Base-by-base conservation (phyloP, 2,113 vertebrate species). In the Mola mola region DNA sequence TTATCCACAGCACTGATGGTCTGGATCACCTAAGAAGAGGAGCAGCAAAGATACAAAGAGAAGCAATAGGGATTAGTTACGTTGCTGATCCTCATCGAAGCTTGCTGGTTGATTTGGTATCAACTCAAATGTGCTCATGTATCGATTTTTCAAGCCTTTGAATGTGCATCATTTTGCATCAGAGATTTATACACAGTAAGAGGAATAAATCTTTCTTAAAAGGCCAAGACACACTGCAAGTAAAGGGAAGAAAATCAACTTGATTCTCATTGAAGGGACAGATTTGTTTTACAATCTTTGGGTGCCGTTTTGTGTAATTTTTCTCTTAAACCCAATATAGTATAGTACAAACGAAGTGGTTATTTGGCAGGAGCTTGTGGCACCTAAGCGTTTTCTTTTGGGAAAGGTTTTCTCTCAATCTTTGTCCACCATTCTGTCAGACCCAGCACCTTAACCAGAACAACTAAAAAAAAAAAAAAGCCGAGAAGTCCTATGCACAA, bases 1-100 rank as follows among this genome's bases (percentile, higher is more conserved):
- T 91, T 96, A 82, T 99, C 97, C 58, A 97, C 87, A 0, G 96
- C 97, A 12, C 96, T 98, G 85, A 99, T 94, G 84, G 95, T 97
- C 91, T 98, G 96, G 87, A 99, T 98, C 26, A 96, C 92, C 97
- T 99, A 72, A 34, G 9, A 53, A 47, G 13, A 8, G 28, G 11
- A 44, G 47, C 5, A 63, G 11, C 19, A 31, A 22, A 51, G 6
- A 46, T 24, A 47, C 13, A 66, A 33, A 43, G 24, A 13, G 1
- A 51, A 16, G 70, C 17, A 44, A 36, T 58, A 1, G 2, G 21
- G 48, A 69, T 62, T 28, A 53, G 29, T 64, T 56, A 29, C 16
- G 25, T 48, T 5, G 8, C 15, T 6, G 61, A 47, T 71, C n/a
- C 46, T 42, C 43, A 66, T 61, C 66, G 8, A 1, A 53, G 48